Base-by-base conservation (phyloP, 2,113 vertebrate species). In the Ahaetulla prasina region DNA sequence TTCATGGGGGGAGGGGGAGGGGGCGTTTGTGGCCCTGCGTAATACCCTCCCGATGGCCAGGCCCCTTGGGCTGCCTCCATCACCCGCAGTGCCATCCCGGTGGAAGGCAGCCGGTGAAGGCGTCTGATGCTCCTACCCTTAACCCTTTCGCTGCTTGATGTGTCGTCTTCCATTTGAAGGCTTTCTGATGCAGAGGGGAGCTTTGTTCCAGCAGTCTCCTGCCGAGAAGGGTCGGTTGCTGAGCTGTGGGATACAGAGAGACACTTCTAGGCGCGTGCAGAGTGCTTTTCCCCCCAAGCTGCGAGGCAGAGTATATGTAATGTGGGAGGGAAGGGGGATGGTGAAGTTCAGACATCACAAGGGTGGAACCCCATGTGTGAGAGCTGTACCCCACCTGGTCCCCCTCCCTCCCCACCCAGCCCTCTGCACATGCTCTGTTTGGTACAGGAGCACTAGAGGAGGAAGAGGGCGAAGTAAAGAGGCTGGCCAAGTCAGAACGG, bases 1-100 rank as follows among this genome's bases (percentile, higher is more conserved):
- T 20, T 2, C n/a, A n/a, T 5, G 20, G 0, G 25, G 63, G 20
- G 0, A 14, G 68, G 22, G n/a, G 50, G 49, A 4, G 1, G 25
- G 8, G 5, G 57, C 2, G 9, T 9, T n/a, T n/a, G 60, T 63
- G 63, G 63, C 68, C 35, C 68, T 39, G 35, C 6, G 7, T 3
- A 7, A 80, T 80, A 1, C 16, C 63, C 63, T 68, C 63, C 63
- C 16, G 63, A 6, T 16, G 30, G 63, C 60, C 60, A 68, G 30
- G 60, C 30, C 63, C 12, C 30, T 6, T 2, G 30, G 12, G 63
- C 5, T 68, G 63, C 30, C 14, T 68, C 30, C 63, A 7, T 35
- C 63, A 35, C 12, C 63, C 7, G 68, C 68, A 39, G 68, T 20
- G n/a, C n/a, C 35, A 39, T 8, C 35, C 8, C n/a, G 1, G 12